Conservation (phyloP, 2,888 invertebrate genomes). For the Callinectes sapidus region DNA sequence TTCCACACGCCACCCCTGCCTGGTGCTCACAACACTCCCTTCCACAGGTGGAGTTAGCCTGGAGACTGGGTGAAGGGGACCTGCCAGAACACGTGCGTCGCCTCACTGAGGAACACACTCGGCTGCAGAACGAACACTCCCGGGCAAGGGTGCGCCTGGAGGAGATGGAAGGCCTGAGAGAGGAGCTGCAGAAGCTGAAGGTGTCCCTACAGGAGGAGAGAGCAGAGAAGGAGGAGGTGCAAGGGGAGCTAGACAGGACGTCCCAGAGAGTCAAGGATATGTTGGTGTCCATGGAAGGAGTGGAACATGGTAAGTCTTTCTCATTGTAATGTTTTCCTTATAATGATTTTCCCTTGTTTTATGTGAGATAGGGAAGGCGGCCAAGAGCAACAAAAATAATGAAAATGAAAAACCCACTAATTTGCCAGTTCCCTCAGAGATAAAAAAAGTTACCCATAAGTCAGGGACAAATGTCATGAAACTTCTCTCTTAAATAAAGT, state of each 20-base stretch:
- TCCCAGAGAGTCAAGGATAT: constrained; percentile 76
- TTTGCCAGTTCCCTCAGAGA: no score
- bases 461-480: no score
- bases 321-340: neutral
- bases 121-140: constrained; percentile 79
- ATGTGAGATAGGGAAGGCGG: no score
- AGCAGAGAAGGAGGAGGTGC: constrained; percentile 84
- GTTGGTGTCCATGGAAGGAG: constrained; percentile 73
- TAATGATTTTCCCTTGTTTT: no score
- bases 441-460: no score
- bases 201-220: constrained; percentile 82
- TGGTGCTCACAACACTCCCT: neutral
- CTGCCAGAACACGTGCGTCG: constrained; percentile 80
- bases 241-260: constrained; percentile 85
- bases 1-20: neutral
- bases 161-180: constrained; percentile 66
- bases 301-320: constrained; percentile 70
- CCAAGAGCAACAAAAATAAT: no score
- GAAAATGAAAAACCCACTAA: no score
- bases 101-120: constrained; percentile 81
- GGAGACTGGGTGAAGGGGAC: constrained; percentile 81
- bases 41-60: constrained; percentile 67
- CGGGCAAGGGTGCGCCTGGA: constrained; percentile 58
- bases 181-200: constrained; percentile 78
- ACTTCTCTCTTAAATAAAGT: no score